A percentile compares a stretch with the other conserved stretches of the same genome.
These are phyloP conservation scores for Catostomus latipinnis DNA, from an alignment of 2,797 vertebrate species.

Conservation along the genomic window DNA sequence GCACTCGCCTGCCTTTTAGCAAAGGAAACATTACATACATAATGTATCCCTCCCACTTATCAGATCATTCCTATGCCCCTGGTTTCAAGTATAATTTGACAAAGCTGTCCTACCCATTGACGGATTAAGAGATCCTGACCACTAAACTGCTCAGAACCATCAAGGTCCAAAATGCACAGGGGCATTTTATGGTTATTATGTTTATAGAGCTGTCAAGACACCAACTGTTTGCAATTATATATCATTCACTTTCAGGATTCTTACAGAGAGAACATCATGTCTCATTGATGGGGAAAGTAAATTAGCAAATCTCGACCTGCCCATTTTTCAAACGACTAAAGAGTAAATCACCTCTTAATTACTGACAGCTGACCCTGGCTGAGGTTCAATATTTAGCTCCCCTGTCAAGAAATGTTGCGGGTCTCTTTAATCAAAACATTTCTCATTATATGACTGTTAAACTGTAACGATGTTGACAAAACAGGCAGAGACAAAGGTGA, in stretches of 20 bases:
- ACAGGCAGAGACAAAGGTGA: too few species aligned
- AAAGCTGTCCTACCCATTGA: too few species aligned
- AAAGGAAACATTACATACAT: too few species aligned
- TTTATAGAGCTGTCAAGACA: slow-evolving; percentile 36
- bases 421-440: slow-evolving; percentile 18
- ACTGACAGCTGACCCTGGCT: slow-evolving; percentile 22
- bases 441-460: slow-evolving; percentile 12
- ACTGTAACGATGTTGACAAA: too few species aligned
- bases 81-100: too few species aligned
- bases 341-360: slow-evolving; percentile 37
- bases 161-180: background rate
- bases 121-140: too few species aligned
- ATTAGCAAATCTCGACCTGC: slow-evolving; percentile 22
- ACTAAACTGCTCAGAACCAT: background rate
- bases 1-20: too few species aligned
- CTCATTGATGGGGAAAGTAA: slow-evolving; percentile 16
- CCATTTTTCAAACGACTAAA: slow-evolving; percentile 15
- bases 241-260: slow-evolving; percentile 17
- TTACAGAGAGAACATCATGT: slow-evolving; percentile 14
- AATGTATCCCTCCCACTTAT: too few species aligned
- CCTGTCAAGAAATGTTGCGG: slow-evolving; percentile 5
- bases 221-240: slow-evolving; percentile 1
- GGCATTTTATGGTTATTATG: slow-evolving; percentile 25
- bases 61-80: too few species aligned
- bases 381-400: slow-evolving; percentile 6